phyloP scores from a whole-genome alignment of 2,113 vertebrate genomes.

The Colaptes auratus region DNA sequence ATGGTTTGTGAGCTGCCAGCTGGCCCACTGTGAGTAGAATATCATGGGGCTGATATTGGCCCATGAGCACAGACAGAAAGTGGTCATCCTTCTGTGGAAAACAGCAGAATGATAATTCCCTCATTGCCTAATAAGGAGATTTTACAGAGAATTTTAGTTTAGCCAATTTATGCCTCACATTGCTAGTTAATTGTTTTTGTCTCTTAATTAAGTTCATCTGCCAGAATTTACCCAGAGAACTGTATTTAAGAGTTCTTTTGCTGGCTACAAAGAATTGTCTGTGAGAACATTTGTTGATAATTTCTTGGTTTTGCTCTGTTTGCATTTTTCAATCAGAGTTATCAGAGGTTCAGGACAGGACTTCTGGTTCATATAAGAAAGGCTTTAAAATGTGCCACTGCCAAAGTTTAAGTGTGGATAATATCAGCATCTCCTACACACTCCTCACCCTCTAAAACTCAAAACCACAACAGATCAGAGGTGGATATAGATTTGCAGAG shows the following conservation, averaged over 20 bases:
- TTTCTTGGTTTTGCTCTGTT: not conserved
- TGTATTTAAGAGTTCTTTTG: constrained; percentile 16
- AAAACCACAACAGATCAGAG: not conserved
- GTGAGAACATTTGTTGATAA: not conserved
- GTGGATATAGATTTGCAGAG: constrained; percentile 17
- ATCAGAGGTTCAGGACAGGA: not conserved
- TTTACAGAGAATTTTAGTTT: constrained; percentile 22
- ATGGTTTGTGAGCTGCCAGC: not conserved
- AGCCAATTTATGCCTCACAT: constrained; percentile 40
- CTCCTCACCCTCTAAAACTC: not conserved
- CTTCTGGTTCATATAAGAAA: not conserved
- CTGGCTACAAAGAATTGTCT: not conserved
- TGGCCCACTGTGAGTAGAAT: constrained; percentile 10
- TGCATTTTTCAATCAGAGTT: not conserved
- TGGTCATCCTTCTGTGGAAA: constrained; percentile 14
- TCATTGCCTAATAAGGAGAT: constrained; percentile 58
- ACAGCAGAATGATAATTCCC: constrained; percentile 1
- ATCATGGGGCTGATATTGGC: not conserved
- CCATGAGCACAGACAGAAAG: not conserved
- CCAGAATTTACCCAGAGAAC: constrained; percentile 24
- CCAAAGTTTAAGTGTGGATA: not conserved
- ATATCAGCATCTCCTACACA: not conserved
- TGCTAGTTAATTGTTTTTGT: constrained; percentile 49
- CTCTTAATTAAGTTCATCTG: constrained; percentile 61
- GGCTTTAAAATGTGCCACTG: not conserved